A percentile compares a stretch with the other conserved stretches of the same genome.
Evolutionary conservation across 2,888 invertebrate genomes (phyloP).

Genomic region (Frankliniella fusca): DNA sequence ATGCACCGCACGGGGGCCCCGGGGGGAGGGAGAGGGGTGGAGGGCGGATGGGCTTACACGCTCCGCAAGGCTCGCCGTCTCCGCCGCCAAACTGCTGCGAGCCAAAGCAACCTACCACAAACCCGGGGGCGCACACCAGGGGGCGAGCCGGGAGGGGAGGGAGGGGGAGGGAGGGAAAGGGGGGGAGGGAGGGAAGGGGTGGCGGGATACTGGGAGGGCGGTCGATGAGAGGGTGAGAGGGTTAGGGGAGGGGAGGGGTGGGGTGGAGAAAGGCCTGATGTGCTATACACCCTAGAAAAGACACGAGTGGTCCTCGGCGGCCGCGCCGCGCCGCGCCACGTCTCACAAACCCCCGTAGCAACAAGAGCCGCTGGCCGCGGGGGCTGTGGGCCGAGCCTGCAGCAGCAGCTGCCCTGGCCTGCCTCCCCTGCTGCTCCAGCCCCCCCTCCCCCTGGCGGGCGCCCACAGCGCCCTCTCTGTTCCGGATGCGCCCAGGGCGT

Average conservation of each 20-base stretch:
- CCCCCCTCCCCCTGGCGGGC: not conserved
- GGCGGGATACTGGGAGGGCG: conserved; percentile 32
- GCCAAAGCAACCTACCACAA: conserved; percentile 3
- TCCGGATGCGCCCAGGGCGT: not conserved
- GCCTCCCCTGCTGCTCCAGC: not conserved
- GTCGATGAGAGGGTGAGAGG: not conserved
- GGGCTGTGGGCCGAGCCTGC: not conserved
- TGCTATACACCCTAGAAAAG: too few species aligned
- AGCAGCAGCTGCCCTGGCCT: not conserved
- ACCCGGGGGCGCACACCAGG: not conserved
- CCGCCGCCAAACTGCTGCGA: conserved; percentile 3
- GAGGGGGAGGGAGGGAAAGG: conserved; percentile 19
- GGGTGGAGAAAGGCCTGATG: too few species aligned
- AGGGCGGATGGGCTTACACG: not conserved
- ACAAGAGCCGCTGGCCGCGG: not conserved
- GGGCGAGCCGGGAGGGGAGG: conserved; percentile 25
- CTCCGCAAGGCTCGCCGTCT: not conserved
- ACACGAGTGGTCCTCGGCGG: not conserved
- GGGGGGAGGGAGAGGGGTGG: not conserved
- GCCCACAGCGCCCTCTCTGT: not conserved
- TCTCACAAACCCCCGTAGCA: not conserved
- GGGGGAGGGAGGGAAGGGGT: conserved; percentile 32
- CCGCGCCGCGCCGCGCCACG: not conserved
- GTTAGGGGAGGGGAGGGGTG: not conserved
- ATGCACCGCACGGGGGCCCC: not conserved